Base-by-base conservation (phyloP, 1,140 invertebrate species). In the Paracyclopina nana region DNA sequence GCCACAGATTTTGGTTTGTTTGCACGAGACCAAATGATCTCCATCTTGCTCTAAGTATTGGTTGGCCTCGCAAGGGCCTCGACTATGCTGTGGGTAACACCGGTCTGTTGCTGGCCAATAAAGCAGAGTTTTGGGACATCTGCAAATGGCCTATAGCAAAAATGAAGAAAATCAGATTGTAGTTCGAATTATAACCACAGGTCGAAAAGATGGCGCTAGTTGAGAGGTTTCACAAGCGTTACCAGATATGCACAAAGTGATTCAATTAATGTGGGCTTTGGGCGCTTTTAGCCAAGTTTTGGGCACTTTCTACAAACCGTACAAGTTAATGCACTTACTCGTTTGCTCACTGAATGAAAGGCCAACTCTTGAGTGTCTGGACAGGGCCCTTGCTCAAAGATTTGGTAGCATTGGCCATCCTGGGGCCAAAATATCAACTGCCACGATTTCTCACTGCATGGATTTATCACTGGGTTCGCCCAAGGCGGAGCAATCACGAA, bases 391-490 rank as follows among this genome's bases (percentile, higher is more conserved):
- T 74, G 77, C 68, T 78, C 72, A 60, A 82, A 85, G 62, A 85
- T 83, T 61, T 78, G 80, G 60, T 83, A 83, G 61, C 81, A 85
- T 63, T 80, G 77, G 53, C 77, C 77, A 59, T 85, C 76, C 0
- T 70, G 65, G 1, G 80, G 76, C 81, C 81, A 86, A 62, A 76
- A 83, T 18, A 86, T 67, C 54, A 82, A 68, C 57, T 84, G 78
- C 82, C 82, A 85, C 0, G 80, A 77, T 62, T 77, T 71, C 1
- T 70, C 64, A 4, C 80, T 80, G 54, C 82, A 86, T 0, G 82
- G 82, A 64, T 85, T 85, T 55, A 72, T 70, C 6, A 71, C 67
- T 1, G 79, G 75, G 64, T 85, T 73, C 16, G 80, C 80, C 82
- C 82, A 86, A 0, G 79, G 78, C 3, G 81, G 82, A 20, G 81